These are phyloP conservation scores for Halcyon malimbica DNA, from an alignment of 2,113 vertebrate species.

Conservation along the genomic window DNA sequence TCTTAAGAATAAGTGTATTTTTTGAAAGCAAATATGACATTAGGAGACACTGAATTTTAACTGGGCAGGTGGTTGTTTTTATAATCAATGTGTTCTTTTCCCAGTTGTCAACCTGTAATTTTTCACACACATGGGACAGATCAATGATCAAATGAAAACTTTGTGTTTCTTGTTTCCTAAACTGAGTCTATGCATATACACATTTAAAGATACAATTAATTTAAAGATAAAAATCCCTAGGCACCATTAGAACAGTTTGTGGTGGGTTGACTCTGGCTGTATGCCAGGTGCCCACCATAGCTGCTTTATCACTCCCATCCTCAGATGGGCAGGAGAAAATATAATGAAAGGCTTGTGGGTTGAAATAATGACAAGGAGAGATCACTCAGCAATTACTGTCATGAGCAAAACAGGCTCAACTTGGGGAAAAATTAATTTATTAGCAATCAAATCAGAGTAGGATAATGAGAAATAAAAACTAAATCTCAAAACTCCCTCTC, in stretches of 20 bases:
- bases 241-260: not conserved
- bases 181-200: not conserved
- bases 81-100: not conserved
- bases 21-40: not conserved
- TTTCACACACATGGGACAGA: not conserved
- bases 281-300: not conserved
- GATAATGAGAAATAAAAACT: not conserved
- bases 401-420: too few species aligned
- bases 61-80: not conserved
- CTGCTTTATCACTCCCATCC: too few species aligned
- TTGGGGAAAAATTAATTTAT: too few species aligned
- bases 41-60: not conserved
- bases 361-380: not conserved
- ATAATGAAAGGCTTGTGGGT: too few species aligned
- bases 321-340: too few species aligned
- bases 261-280: rapidly evolving
- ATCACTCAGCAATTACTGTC: rapidly evolving
- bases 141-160: not conserved
- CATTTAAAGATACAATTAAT: not conserved
- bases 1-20: not conserved
- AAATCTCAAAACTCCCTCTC: not conserved
- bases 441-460: not conserved
- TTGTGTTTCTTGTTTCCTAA: not conserved
- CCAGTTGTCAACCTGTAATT: not conserved
- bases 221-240: not conserved